Evolutionary conservation across 1,140 invertebrate genomes (phyloP).

Genomic region (Neodiprion virginianus): DNA sequence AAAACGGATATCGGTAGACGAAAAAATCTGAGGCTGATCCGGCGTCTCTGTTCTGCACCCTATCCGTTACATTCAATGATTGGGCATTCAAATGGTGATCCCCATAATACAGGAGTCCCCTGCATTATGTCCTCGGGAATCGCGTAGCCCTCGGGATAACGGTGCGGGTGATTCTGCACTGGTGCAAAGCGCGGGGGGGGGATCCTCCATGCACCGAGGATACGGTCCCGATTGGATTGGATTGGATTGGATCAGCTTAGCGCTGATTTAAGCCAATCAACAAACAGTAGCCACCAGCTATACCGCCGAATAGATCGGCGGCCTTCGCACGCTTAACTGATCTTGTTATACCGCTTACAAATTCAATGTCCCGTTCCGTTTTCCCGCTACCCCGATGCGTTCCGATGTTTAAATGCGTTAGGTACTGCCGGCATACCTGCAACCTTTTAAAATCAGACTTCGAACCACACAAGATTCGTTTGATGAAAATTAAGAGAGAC

Average conservation of each 20-base stretch:
- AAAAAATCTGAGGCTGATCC: background rate
- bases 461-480: too few species aligned
- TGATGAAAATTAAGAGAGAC: background rate
- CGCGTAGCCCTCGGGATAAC: too few species aligned
- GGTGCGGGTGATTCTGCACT: too few species aligned
- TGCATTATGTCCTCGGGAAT: background rate
- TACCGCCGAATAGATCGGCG: conserved; percentile 21
- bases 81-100: conserved; percentile 4
- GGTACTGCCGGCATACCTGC: background rate
- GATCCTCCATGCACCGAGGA: too few species aligned
- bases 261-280: conserved; percentile 63
- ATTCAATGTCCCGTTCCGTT: conserved; percentile 56
- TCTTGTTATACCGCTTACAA: conserved; percentile 60
- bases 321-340: conserved; percentile 47
- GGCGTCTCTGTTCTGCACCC: background rate
- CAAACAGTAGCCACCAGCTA: conserved; percentile 55
- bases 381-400: background rate
- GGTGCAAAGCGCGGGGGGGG: too few species aligned
- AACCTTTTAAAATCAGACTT: too few species aligned
- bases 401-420: too few species aligned
- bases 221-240: conserved; percentile 22
- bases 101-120: background rate
- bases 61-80: conserved; percentile 2
- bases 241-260: conserved; percentile 63
- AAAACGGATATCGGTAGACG: background rate